phyloP scores from a whole-genome alignment of 2,113 vertebrate species.

The Phyllopteryx taeniolatus region DNA sequence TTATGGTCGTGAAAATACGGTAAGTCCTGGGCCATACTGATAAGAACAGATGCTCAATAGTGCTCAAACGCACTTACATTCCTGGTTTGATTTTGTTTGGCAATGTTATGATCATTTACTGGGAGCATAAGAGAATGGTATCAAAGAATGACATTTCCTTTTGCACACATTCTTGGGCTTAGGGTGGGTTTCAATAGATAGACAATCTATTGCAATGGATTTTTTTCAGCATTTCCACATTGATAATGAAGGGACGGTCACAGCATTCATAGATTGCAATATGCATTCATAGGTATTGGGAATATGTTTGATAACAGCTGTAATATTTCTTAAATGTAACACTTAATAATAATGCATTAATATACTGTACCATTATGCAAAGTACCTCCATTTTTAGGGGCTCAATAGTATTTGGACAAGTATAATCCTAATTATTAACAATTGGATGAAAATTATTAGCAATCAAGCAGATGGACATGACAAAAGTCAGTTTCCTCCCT shows the following conservation, averaged over 20 bases:
- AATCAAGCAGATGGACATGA: not conserved
- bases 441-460: not conserved
- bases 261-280: conserved; percentile 44
- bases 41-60: conserved; percentile 65
- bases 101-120: conserved; percentile 54
- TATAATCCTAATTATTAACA: not conserved
- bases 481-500: no score
- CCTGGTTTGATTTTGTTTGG: conserved; percentile 24
- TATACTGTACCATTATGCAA: not conserved
- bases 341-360: not conserved
- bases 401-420: not conserved
- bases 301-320: conserved; percentile 23
- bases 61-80: conserved; percentile 36
- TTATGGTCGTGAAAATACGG: no score
- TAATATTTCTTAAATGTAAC: not conserved
- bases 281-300: conserved; percentile 18
- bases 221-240: conserved; percentile 32
- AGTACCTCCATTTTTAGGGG: not conserved
- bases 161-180: conserved; percentile 27
- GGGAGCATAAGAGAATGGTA: conserved; percentile 40
- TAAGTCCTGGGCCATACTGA: conserved; percentile 49
- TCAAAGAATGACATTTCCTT: conserved; percentile 62
- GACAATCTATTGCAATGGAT: conserved; percentile 49
- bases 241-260: conserved; percentile 23
- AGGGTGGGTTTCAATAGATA: conserved; percentile 23